Evolutionary conservation across 2,888 invertebrate genomes (phyloP).

Genomic region (Cryptus armator): DNA sequence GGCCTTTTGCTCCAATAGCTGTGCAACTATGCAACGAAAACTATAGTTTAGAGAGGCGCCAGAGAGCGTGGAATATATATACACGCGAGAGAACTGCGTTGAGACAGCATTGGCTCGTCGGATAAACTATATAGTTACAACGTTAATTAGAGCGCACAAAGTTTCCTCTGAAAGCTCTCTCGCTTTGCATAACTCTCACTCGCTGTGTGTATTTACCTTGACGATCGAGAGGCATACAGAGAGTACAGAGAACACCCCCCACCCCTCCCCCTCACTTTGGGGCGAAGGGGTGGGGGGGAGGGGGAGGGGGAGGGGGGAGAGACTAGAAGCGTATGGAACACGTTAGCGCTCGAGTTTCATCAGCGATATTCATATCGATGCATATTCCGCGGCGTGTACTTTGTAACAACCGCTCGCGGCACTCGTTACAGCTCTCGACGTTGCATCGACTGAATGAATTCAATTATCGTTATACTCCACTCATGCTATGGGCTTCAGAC

Average conservation of each 20-base stretch:
- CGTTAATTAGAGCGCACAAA: conserved; percentile 45
- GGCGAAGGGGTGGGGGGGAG: too few species aligned
- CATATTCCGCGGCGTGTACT: conserved; percentile 22
- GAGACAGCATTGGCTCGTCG: neutral
- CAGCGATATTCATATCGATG: conserved; percentile 43
- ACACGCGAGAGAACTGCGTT: too few species aligned
- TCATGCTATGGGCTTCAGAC: neutral
- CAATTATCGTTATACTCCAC: conserved; percentile 34
- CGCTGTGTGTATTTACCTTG: neutral
- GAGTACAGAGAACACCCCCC: too few species aligned
- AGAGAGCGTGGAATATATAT: too few species aligned
- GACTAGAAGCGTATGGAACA: neutral
- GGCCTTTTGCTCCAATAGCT: too few species aligned
- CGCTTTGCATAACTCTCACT: conserved; percentile 23
- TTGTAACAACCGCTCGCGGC: conserved; percentile 2
- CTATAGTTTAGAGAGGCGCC: too few species aligned
- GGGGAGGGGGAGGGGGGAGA: too few species aligned
- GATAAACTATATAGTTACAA: conserved; percentile 48
- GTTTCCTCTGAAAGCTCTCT: conserved; percentile 32
- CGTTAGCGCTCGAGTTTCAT: conserved; percentile 47
- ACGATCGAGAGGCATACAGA: neutral
- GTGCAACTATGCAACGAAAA: too few species aligned
- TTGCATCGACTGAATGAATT: conserved; percentile 52
- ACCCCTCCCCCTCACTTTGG: too few species aligned
- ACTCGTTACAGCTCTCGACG: conserved; percentile 31